Evolutionary conservation across 2,113 vertebrate species (phyloP).

Genomic region (Hippolais icterina): DNA sequence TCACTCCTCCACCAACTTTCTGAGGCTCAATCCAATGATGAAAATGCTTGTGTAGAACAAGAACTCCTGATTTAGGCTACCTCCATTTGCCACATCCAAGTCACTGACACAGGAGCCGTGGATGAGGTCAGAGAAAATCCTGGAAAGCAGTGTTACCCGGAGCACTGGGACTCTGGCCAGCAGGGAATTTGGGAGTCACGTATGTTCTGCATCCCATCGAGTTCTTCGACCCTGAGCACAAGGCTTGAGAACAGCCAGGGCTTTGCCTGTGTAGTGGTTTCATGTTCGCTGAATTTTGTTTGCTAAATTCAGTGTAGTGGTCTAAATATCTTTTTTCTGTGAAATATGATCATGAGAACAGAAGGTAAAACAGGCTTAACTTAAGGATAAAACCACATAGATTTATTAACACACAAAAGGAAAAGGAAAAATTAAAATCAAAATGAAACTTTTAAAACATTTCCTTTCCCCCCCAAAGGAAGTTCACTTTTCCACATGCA

Average conservation of each 20-base stretch:
- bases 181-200: constrained; percentile 27
- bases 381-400: too few relatives aligned
- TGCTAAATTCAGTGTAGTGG: too few relatives aligned
- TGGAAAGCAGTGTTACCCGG: background rate
- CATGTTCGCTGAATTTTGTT: too few relatives aligned
- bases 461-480: too few relatives aligned
- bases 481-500: too few relatives aligned
- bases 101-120: constrained; percentile 26
- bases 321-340: too few relatives aligned
- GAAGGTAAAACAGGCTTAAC: too few relatives aligned
- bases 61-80: background rate
- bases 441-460: too few relatives aligned
- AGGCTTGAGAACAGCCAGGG: background rate
- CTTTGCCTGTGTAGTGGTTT: fast-evolving
- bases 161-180: constrained; percentile 24
- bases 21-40: background rate
- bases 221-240: background rate
- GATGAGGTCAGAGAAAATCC: constrained; percentile 49
- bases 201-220: background rate
- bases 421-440: too few relatives aligned
- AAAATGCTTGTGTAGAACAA: background rate
- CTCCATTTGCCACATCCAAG: background rate
- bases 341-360: too few relatives aligned
- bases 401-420: too few relatives aligned
- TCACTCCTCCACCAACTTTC: background rate